These are phyloP conservation scores for Lepidurus arcticus DNA, from an alignment of 1,140 invertebrate genomes.

Conservation along the genomic window DNA sequence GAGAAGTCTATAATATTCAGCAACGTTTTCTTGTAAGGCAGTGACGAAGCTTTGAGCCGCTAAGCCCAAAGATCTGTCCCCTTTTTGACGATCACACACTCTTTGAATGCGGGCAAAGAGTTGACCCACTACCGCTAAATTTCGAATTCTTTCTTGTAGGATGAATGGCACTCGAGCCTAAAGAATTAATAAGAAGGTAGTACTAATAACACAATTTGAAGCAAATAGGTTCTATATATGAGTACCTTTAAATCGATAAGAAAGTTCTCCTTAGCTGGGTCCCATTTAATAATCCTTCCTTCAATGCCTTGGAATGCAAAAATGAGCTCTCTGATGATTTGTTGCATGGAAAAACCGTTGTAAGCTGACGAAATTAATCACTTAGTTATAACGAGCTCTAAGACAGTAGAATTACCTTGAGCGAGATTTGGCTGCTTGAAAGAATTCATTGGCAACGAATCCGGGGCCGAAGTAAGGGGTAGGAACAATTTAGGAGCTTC, in stretches of 20 bases:
- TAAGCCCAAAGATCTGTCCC: constrained; percentile 54
- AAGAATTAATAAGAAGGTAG: constrained; percentile 17
- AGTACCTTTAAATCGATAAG: constrained; percentile 56
- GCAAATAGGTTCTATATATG: neutral
- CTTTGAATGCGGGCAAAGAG: constrained; percentile 70
- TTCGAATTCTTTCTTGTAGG: constrained; percentile 52
- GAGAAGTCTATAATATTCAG: constrained; percentile 79
- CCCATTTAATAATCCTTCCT: constrained; percentile 64
- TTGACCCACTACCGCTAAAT: constrained; percentile 78
- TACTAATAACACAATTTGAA: constrained; percentile 23
- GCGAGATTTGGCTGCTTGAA: neutral
- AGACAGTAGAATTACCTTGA: neutral
- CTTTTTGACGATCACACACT: constrained; percentile 55
- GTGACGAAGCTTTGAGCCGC: constrained; percentile 80
- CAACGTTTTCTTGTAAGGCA: constrained; percentile 72
- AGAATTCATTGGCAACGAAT: constrained; percentile 14
- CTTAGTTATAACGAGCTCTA: constrained; percentile 39
- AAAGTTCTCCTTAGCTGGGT: constrained; percentile 57
- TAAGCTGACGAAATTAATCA: constrained; percentile 30
- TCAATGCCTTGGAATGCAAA: constrained; percentile 76
- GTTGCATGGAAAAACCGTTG: constrained; percentile 45
- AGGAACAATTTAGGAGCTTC: neutral
- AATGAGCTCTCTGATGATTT: constrained; percentile 68
- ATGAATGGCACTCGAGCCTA: constrained; percentile 48
- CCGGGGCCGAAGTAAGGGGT: neutral